phyloP scores from a whole-genome alignment of 2,888 invertebrate genomes.

The Caenorhabditis sulstoni region DNA sequence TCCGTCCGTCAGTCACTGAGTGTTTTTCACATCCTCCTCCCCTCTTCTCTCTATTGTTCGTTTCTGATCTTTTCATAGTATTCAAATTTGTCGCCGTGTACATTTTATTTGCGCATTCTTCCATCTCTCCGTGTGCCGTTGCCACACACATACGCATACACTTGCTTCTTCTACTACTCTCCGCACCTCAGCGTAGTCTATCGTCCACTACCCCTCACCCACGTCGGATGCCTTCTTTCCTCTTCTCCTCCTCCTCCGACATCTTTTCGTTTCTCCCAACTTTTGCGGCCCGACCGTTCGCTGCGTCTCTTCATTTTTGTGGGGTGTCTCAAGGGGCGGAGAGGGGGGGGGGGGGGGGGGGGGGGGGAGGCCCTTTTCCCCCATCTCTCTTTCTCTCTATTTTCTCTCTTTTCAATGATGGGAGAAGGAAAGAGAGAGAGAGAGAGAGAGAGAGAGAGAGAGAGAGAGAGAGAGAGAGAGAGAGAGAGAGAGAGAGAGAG shows the following conservation, averaged over 20 bases:
- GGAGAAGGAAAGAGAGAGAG: slow-evolving; percentile 7
- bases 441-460: slow-evolving; percentile 8
- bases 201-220: slow-evolving; percentile 45
- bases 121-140: slow-evolving; percentile 9
- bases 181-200: slow-evolving; percentile 38
- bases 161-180: neutral
- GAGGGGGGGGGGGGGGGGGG: no score
- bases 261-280: slow-evolving; percentile 28
- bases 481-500: slow-evolving; percentile 5
- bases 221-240: slow-evolving; percentile 26
- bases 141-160: neutral
- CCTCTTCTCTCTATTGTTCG: neutral
- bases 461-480: slow-evolving; percentile 2
- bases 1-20: no score
- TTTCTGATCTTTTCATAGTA: slow-evolving; percentile 13
- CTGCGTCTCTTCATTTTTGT: slow-evolving; percentile 17
- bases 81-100: slow-evolving; percentile 18
- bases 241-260: neutral
- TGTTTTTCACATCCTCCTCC: neutral
- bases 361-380: no score
- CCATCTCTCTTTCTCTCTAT: slow-evolving; percentile 28
- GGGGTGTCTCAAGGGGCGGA: no score
- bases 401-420: slow-evolving; percentile 18
- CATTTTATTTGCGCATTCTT: slow-evolving; percentile 41
- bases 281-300: slow-evolving; percentile 25